Evolutionary conservation across 2,797 vertebrate species (phyloP).

Genomic region (Pangasius larnaudii): DNA sequence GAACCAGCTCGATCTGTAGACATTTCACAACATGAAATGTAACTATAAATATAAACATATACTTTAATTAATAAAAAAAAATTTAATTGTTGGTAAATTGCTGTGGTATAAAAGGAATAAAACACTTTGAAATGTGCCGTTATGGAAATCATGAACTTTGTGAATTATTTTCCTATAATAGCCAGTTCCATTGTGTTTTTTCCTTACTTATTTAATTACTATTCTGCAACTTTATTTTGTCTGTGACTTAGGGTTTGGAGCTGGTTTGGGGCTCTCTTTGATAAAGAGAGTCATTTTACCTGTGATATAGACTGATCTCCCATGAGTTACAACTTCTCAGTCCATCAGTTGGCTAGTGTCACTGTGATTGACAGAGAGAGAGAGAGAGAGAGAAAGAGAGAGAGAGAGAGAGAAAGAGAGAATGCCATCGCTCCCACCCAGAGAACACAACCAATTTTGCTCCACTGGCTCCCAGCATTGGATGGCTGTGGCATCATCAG

Average conservation of each 20-base stretch:
- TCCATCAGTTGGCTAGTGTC: too few relatives aligned
- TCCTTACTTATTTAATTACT: too few relatives aligned
- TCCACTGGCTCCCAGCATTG: not conserved
- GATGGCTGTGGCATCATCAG: not conserved
- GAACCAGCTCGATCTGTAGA: not conserved
- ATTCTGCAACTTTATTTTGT: not conserved
- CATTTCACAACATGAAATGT: not conserved
- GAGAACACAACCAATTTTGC: not conserved
- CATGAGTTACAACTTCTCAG: not conserved
- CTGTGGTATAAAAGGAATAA: too few relatives aligned
- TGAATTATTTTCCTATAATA: not conserved
- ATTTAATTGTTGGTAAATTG: too few relatives aligned
- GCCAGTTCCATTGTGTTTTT: not conserved
- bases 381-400: too few relatives aligned
- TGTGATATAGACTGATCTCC: not conserved
- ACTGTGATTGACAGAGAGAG: too few relatives aligned
- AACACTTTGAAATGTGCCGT: too few relatives aligned
- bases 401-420: not conserved
- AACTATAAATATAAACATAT: not conserved
- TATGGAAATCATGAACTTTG: too few relatives aligned
- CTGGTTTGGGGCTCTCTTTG: not conserved
- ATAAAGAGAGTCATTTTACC: not conserved
- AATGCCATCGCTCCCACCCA: not conserved
- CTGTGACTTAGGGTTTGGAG: not conserved
- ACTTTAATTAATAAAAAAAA: not conserved